These are phyloP conservation scores for Cosmia pyralina DNA, from an alignment of 2,888 invertebrate genomes.

Conservation along the genomic window DNA sequence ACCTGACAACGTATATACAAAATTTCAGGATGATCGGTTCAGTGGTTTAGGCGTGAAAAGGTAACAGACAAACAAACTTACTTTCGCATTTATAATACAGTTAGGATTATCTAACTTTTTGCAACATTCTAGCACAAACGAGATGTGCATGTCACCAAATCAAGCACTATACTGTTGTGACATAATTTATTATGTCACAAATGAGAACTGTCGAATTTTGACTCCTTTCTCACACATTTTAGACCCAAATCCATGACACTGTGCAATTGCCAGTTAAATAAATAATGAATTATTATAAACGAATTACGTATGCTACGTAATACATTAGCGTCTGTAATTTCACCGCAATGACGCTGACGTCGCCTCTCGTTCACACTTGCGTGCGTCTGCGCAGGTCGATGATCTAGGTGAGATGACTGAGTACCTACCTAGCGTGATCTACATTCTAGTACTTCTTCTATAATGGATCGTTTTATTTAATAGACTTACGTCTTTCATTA, in stretches of 20 bases:
- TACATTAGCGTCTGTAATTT: slow-evolving; percentile 47
- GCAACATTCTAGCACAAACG: neutral
- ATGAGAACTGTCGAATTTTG: slow-evolving; percentile 9
- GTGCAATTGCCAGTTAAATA: neutral
- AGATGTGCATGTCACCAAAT: slow-evolving; percentile 4
- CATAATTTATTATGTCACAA: slow-evolving; percentile 12
- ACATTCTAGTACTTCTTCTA: slow-evolving; percentile 13
- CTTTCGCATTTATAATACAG: too few relatives aligned
- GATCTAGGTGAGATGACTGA: slow-evolving; percentile 48
- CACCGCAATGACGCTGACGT: slow-evolving; percentile 54
- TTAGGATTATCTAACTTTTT: neutral
- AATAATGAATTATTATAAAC: slow-evolving; percentile 22
- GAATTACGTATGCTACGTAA: slow-evolving; percentile 41
- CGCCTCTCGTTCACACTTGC: slow-evolving; percentile 42
- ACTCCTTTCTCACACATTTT: slow-evolving; percentile 1
- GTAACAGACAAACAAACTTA: too few relatives aligned
- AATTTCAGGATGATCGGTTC: too few relatives aligned
- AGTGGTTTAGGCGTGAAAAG: too few relatives aligned
- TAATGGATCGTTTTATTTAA: neutral
- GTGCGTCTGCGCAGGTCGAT: slow-evolving; percentile 53
- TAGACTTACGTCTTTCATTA: neutral
- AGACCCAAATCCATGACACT: neutral
- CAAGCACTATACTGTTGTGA: neutral
- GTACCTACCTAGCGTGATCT: slow-evolving; percentile 37
- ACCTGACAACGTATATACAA: too few relatives aligned